These are phyloP conservation scores for silkworm (Bombyx mori) DNA, from an alignment of 1,140 invertebrate genomes.

Conservation along the genomic window DNA sequence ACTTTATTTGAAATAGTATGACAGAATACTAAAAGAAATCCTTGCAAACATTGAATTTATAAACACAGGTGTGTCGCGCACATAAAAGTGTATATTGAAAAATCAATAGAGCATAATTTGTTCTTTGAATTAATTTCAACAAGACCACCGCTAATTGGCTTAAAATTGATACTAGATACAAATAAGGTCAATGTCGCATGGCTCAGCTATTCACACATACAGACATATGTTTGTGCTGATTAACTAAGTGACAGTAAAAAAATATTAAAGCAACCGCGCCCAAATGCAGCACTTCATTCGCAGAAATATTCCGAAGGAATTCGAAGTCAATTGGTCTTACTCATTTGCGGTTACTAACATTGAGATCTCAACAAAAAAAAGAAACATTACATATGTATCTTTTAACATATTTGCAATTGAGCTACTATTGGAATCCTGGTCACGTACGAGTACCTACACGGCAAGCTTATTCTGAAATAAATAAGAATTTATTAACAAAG, in stretches of 20 bases:
- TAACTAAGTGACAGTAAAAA: slow-evolving; percentile 6
- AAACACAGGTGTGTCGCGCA: background rate
- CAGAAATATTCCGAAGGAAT: slow-evolving; percentile 4
- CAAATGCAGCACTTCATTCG: slow-evolving; percentile 6
- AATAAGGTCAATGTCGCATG: slow-evolving; percentile 23
- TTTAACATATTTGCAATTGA: too few species aligned
- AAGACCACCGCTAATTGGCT: slow-evolving; percentile 3
- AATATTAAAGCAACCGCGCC: slow-evolving; percentile 22
- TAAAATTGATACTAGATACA: slow-evolving; percentile 4
- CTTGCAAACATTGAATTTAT: too few species aligned
- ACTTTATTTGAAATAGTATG: too few species aligned
- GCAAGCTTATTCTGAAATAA: too few species aligned
- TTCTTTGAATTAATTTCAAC: slow-evolving; percentile 1
- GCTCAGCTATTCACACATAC: slow-evolving; percentile 8
- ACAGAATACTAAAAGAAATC: too few species aligned
- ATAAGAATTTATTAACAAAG: too few species aligned
- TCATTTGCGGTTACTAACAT: too few species aligned
- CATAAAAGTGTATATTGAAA: slow-evolving; percentile 1
- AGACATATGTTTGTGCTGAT: background rate
- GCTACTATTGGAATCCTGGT: too few species aligned
- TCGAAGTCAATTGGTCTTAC: background rate
- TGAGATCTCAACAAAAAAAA: too few species aligned
- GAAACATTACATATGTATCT: too few species aligned
- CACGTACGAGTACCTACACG: too few species aligned
- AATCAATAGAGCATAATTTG: background rate